phyloP scores from a whole-genome alignment of 2,888 invertebrate species.

The Sturmia bella region DNA sequence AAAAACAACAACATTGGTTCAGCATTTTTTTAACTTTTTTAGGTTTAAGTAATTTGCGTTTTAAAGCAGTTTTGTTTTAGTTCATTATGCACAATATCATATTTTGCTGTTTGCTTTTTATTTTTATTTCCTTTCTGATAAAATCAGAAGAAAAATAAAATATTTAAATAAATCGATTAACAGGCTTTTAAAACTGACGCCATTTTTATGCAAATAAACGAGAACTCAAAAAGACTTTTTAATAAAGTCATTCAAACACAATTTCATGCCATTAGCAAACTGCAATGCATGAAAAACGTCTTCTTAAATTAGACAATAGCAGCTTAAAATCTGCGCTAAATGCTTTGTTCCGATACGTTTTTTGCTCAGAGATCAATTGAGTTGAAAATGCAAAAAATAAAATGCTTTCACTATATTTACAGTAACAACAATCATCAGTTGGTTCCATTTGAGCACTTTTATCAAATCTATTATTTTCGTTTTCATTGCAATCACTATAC shows the following conservation, averaged over 20 bases:
- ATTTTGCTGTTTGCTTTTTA: no score
- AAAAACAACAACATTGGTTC: no score
- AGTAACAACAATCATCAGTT: constrained; percentile 44
- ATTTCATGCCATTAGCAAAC: background rate
- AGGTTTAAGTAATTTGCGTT: no score
- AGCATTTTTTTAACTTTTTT: no score
- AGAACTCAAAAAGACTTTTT: constrained; percentile 17
- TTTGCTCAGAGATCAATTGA: constrained; percentile 11
- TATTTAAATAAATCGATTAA: constrained; percentile 16
- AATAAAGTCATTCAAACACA: constrained; percentile 36
- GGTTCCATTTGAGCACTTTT: constrained; percentile 46
- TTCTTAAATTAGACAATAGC: constrained; percentile 37
- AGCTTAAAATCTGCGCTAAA: constrained; percentile 16
- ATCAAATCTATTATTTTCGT: constrained; percentile 49
- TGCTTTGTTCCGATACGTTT: background rate
- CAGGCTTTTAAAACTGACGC: constrained; percentile 14
- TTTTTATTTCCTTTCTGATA: no score
- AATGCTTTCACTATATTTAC: constrained; percentile 59
- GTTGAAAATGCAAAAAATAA: constrained; percentile 15
- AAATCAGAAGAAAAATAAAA: background rate
- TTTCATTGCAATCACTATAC: constrained; percentile 52
- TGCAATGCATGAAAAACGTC: constrained; percentile 11
- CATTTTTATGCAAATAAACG: constrained; percentile 40
- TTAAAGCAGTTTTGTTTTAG: no score
- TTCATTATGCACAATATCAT: no score